Conservation (phyloP, 2,888 invertebrate species). For the Actias luna region DNA sequence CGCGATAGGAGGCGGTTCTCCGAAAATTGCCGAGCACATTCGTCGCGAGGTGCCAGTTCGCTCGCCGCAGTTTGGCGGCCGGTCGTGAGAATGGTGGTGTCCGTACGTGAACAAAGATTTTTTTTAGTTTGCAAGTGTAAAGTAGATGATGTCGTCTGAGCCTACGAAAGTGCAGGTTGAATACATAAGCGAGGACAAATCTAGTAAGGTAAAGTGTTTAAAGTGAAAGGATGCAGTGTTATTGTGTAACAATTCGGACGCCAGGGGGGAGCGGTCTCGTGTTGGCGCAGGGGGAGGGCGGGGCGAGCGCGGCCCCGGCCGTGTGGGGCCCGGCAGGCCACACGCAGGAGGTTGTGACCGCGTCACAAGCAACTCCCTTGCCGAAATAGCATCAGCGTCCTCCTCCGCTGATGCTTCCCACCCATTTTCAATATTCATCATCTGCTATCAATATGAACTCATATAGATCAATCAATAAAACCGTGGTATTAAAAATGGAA, state of each 20-base stretch:
- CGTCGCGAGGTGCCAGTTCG: conserved; percentile 67
- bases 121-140: conserved; percentile 68
- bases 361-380: conserved; percentile 79
- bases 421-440: conserved; percentile 34
- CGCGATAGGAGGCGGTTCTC: conserved; percentile 80
- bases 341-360: conserved; percentile 84
- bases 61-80: conserved; percentile 79
- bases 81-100: conserved; percentile 79
- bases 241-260: conserved; percentile 79
- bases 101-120: conserved; percentile 75
- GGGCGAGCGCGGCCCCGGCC: conserved; percentile 78
- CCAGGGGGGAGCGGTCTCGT: conserved; percentile 78
- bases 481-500: background rate
- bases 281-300: conserved; percentile 81
- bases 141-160: conserved; percentile 81
- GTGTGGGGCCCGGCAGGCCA: conserved; percentile 83
- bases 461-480: background rate
- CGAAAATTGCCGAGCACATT: conserved; percentile 67
- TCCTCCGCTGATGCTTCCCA: conserved; percentile 46
- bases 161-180: conserved; percentile 74
- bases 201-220: conserved; percentile 69
- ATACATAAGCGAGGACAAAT: conserved; percentile 77
- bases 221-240: conserved; percentile 63
- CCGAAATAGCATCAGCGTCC: conserved; percentile 70
- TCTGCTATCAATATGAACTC: background rate